These are phyloP conservation scores for Atta cephalotes DNA, from an alignment of 1,140 invertebrate genomes.

Conservation along the genomic window DNA sequence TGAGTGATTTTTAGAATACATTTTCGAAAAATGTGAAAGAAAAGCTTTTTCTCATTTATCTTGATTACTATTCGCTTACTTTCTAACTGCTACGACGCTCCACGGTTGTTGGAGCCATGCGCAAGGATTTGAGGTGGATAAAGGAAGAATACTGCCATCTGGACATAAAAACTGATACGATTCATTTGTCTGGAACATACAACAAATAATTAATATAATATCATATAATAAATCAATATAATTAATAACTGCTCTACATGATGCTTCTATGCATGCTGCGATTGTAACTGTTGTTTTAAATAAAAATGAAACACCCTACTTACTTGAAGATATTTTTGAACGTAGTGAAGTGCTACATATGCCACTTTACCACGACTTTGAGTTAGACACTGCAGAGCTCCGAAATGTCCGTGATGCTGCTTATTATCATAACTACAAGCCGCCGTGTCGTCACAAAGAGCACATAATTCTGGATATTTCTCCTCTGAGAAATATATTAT, in stretches of 20 bases:
- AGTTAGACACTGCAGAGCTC: slow-evolving; percentile 89
- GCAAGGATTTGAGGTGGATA: slow-evolving; percentile 85
- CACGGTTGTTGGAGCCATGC: slow-evolving; percentile 88
- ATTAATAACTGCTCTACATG: neutral
- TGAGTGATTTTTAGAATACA: neutral
- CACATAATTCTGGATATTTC: slow-evolving; percentile 86
- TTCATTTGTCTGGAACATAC: slow-evolving; percentile 50
- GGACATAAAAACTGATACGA: slow-evolving; percentile 89
- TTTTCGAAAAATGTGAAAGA: neutral
- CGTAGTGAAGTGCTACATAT: slow-evolving; percentile 88
- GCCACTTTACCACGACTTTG: slow-evolving; percentile 88
- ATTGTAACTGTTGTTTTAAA: neutral
- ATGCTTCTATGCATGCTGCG: neutral
- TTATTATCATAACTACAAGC: slow-evolving; percentile 83
- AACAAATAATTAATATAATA: slow-evolving; percentile 3
- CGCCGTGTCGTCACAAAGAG: slow-evolving; percentile 82
- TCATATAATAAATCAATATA: neutral
- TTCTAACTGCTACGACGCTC: slow-evolving; percentile 86
- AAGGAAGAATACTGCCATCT: slow-evolving; percentile 87
- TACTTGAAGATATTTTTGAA: slow-evolving; percentile 86
- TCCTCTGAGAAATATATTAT: slow-evolving; percentile 79
- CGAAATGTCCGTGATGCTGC: slow-evolving; percentile 87
- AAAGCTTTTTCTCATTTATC: neutral
- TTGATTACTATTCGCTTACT: slow-evolving; percentile 80
- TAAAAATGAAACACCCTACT: slow-evolving; percentile 64